Base-by-base conservation (phyloP, 2,797 vertebrate genomes). In the Morus bassanus region DNA sequence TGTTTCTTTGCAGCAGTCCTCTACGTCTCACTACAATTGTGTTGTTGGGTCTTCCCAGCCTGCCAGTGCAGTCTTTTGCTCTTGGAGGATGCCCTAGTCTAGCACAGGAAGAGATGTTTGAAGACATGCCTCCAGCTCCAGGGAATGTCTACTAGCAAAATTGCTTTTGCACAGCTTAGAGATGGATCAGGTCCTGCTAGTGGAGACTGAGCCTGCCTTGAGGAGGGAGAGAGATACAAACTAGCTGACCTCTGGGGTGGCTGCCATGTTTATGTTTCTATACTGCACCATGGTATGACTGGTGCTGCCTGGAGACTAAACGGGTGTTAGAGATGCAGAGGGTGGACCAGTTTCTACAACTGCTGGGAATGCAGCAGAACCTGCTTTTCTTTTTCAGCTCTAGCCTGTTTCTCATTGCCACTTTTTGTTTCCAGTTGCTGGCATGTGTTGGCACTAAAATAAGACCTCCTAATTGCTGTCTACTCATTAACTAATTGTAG, bases 401-500 rank as follows among this genome's bases (percentile, higher is more conserved):
- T 61, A 33, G 37, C 17, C 33, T 9, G 13, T 89, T 85, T 87
- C 28, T 90, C 63, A 54, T 74, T 70, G 22, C 15, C 77, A 17
- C 53, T 24, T 88, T 35, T 79, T 89, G 46, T 53, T 96, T 89
- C 45, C 37, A 64, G 43, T 77, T 91, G 56, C 56, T 95, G 68
- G 59, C 31, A 17, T 16, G 16, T n/a, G 43, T 70, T 74, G 39
- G 45, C 11, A 12, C 82, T 91, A 81, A 95, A 95, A 74, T 83
- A 91, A 79, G 69, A 88, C n/a, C 37, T 75, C 64, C 33, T 74
- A 89, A 93, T 63, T 93, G 78, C 60, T 82, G 43, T 74, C 60
- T 93, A 56, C 57, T 95, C 79, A 86, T 96, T 91, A 93, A 85
- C 82, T 91, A 91, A 89, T 63, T 89, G 94, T 39, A 70, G 46